A percentile compares a stretch with the other conserved stretches of the same genome.
Evolutionary conservation across 2,888 invertebrate genomes (phyloP).

Genomic region (Hemicrepidius hirtus): DNA sequence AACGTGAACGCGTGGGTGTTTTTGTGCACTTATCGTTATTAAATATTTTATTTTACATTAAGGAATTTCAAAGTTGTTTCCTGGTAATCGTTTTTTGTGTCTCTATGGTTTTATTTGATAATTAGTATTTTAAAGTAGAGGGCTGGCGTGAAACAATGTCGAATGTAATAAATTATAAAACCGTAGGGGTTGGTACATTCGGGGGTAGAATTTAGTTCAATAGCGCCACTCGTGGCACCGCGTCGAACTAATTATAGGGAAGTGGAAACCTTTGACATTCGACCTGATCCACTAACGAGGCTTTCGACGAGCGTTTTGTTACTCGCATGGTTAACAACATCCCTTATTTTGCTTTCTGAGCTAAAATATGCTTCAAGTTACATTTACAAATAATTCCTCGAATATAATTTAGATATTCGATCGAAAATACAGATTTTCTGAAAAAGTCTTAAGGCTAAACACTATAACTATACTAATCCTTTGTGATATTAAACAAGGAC

Average conservation of each 20-base stretch:
- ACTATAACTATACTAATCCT: too few relatives aligned
- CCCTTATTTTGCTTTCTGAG: conserved; percentile 29
- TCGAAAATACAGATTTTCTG: too few relatives aligned
- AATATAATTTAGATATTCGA: too few relatives aligned
- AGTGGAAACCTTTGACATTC: conserved; percentile 73
- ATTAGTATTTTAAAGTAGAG: conserved; percentile 11
- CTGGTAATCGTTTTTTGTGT: conserved; percentile 2
- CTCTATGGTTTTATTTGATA: conserved; percentile 16
- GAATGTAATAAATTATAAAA: conserved; percentile 43
- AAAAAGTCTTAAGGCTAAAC: too few relatives aligned
- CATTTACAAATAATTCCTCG: too few relatives aligned
- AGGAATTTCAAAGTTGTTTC: neutral
- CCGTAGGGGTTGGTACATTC: conserved; percentile 32
- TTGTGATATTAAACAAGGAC: too few relatives aligned
- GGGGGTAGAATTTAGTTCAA: conserved; percentile 51
- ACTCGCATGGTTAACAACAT: conserved; percentile 59
- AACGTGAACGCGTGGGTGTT: neutral
- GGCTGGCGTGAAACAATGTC: conserved; percentile 28
- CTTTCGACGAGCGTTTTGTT: conserved; percentile 69
- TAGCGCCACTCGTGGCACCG: conserved; percentile 67
- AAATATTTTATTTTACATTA: too few relatives aligned
- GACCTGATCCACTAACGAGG: conserved; percentile 72
- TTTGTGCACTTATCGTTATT: neutral
- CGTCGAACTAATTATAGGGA: conserved; percentile 71
- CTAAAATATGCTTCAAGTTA: conserved; percentile 1